Conservation (phyloP, 1,140 invertebrate genomes). For the Magallana gigas region DNA sequence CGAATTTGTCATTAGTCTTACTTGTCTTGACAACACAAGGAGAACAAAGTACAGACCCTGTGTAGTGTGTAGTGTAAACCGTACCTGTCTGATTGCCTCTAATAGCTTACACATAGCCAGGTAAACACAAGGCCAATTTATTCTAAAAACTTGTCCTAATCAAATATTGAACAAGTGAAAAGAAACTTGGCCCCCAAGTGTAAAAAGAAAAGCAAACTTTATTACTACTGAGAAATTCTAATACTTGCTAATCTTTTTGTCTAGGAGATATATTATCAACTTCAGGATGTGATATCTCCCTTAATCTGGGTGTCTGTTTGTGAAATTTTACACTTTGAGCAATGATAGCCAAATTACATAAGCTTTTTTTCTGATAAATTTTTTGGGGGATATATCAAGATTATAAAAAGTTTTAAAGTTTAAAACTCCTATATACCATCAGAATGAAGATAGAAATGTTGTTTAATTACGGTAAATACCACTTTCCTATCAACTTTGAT, state of each 20-base stretch:
- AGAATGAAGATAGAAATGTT: no score
- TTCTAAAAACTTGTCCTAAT: slow-evolving; percentile 26
- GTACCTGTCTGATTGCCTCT: slow-evolving; percentile 17
- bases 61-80: neutral
- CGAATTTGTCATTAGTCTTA: neutral
- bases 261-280: neutral
- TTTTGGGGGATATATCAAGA: no score
- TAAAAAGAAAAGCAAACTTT: neutral
- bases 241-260: neutral
- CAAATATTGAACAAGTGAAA: slow-evolving; percentile 27
- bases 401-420: no score
- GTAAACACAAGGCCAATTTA: slow-evolving; percentile 2
- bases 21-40: neutral
- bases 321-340: no score
- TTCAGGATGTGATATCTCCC: neutral
- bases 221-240: neutral
- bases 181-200: neutral
- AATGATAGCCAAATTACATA: no score
- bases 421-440: no score
- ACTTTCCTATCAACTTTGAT: no score
- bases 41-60: neutral
- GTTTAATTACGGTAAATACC: no score
- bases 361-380: no score
- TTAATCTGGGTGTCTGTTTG: no score
- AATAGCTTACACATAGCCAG: neutral